These are phyloP conservation scores for Stigmatopora argus DNA, from an alignment of 2,113 vertebrate species.

Conservation along the genomic window DNA sequence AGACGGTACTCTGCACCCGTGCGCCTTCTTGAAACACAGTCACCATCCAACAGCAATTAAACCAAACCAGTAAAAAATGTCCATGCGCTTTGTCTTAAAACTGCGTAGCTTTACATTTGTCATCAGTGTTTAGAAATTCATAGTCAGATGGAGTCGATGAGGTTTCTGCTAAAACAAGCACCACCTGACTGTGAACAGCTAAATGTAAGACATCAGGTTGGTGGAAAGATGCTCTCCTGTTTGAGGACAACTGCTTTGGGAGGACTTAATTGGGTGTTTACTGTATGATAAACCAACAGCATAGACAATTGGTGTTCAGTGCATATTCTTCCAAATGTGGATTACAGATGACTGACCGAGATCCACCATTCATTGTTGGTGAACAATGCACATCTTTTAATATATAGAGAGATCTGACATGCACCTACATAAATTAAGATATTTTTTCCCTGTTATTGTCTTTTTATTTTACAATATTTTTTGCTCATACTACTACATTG, in stretches of 20 bases:
- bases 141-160: constrained; percentile 2
- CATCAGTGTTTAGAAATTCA: constrained; percentile 19
- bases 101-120: constrained; percentile 18
- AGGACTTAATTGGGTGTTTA: constrained; percentile 33
- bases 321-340: constrained; percentile 20
- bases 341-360: constrained; percentile 18
- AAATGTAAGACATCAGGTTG: no score
- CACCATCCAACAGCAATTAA: constrained; percentile 49
- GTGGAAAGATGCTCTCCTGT: no score
- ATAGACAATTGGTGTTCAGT: constrained; percentile 45
- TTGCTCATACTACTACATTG: not conserved
- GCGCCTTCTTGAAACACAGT: constrained; percentile 37
- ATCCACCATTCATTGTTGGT: constrained; percentile 23
- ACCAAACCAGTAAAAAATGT: constrained; percentile 36
- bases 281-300: constrained; percentile 41
- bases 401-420: not conserved
- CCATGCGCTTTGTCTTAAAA: constrained; percentile 41
- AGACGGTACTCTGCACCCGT: constrained; percentile 39
- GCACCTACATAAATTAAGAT: not conserved
- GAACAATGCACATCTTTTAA: not conserved
- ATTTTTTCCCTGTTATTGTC: not conserved
- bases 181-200: no score
- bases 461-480: not conserved
- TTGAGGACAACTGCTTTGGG: constrained; percentile 22
- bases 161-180: no score